phyloP scores from a whole-genome alignment of 2,113 vertebrate species.

The Rana temporaria region DNA sequence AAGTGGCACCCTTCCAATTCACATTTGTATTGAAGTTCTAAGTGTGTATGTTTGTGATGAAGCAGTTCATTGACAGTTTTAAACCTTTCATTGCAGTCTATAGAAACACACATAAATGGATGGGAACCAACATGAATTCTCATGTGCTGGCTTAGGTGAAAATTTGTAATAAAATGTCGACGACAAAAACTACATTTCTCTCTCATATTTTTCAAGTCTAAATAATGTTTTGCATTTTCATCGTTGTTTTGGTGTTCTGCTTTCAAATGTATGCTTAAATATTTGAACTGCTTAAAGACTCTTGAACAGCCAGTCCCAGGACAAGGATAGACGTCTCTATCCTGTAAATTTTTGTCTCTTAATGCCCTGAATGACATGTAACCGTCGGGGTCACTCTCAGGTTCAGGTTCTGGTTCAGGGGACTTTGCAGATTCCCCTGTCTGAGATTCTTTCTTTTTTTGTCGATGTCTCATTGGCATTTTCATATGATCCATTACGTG shows the following conservation, averaged over 20 bases:
- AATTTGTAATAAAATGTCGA: conserved; percentile 89
- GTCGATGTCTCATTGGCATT: conserved; percentile 76
- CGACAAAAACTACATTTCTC: conserved; percentile 93
- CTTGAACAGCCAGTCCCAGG: conserved; percentile 88
- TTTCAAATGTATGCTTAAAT: conserved; percentile 92
- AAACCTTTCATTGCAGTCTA: conserved; percentile 87
- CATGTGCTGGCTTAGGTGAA: conserved; percentile 88
- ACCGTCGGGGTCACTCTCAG: conserved; percentile 78
- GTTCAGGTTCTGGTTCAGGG: conserved; percentile 79
- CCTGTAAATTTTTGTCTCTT: conserved; percentile 85
- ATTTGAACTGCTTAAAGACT: conserved; percentile 94
- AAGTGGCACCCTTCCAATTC: conserved; percentile 90
- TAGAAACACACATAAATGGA: conserved; percentile 87
- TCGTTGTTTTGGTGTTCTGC: conserved; percentile 89
- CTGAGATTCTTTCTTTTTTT: conserved; percentile 66
- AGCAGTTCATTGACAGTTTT: conserved; percentile 86
- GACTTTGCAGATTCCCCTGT: conserved; percentile 66
- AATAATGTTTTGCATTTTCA: conserved; percentile 89
- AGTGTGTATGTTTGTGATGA: conserved; percentile 89
- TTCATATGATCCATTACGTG: conserved; percentile 90
- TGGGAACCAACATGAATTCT: conserved; percentile 83
- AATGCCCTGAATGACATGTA: conserved; percentile 88
- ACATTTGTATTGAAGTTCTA: conserved; percentile 89
- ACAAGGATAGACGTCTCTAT: conserved; percentile 91
- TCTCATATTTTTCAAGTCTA: conserved; percentile 90